phyloP scores from a whole-genome alignment of 2,113 vertebrate genomes.

The Onychostruthus taczanowskii region DNA sequence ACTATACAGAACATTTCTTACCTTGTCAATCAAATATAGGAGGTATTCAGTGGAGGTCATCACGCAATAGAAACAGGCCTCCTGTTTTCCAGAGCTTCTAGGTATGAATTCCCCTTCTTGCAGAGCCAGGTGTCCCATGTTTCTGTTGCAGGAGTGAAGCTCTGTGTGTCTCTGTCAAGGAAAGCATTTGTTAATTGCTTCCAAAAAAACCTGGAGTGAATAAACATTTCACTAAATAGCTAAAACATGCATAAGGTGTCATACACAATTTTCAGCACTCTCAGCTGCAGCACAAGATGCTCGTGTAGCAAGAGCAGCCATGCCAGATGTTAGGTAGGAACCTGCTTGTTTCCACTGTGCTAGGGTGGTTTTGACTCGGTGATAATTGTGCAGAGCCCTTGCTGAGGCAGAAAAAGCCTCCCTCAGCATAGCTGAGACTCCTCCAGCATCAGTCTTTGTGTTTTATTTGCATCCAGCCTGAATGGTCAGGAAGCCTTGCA shows the following conservation, averaged over 20 bases:
- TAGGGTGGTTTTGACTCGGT: background rate
- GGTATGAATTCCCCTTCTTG: background rate
- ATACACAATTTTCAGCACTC: background rate
- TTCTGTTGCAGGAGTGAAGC: background rate
- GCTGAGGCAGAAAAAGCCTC: background rate
- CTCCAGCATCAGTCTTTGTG: background rate
- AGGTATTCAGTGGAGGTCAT: background rate
- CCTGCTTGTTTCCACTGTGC: background rate
- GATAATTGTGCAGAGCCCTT: background rate
- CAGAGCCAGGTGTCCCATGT: background rate
- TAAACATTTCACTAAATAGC: conserved; percentile 36
- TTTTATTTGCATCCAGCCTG: background rate
- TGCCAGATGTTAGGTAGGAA: conserved; percentile 7
- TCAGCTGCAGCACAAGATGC: conserved; percentile 48
- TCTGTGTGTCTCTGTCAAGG: background rate
- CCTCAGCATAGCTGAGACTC: background rate
- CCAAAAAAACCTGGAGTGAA: background rate
- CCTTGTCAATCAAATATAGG: background rate
- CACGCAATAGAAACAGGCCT: background rate
- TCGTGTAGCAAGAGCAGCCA: background rate
- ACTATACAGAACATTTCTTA: background rate
- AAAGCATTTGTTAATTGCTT: conserved; percentile 13
- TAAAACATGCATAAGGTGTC: conserved; percentile 29
- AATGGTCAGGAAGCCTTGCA: background rate
- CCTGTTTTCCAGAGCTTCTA: background rate